Evolutionary conservation across 2,113 vertebrate species (phyloP).

Genomic region (Ophthalmolycus amberensis): DNA sequence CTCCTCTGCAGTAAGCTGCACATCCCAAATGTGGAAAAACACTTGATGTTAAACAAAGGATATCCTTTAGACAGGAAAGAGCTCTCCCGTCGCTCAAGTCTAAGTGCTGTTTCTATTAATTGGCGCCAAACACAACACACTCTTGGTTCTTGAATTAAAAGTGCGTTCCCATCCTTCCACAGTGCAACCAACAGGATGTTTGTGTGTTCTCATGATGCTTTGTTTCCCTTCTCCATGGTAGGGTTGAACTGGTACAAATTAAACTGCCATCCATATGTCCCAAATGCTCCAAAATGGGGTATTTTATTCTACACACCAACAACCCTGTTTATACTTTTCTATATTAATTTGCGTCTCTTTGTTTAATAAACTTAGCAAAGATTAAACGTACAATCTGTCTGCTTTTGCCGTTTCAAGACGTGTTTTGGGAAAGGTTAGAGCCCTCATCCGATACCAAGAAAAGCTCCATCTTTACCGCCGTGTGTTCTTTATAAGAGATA

Average conservation of each 20-base stretch:
- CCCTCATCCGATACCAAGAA: background rate
- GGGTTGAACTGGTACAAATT: background rate
- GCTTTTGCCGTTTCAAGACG: conserved; percentile 18
- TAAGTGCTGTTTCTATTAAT: conserved; percentile 71
- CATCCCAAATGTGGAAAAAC: conserved; percentile 74
- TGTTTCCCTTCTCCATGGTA: conserved; percentile 3
- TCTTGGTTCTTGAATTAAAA: conserved; percentile 50
- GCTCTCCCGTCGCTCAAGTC: conserved; percentile 46
- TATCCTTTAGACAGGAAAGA: conserved; percentile 76
- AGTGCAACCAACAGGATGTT: conserved; percentile 74
- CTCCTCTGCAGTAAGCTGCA: conserved; percentile 35
- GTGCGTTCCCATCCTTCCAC: conserved; percentile 49
- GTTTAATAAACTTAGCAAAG: conserved; percentile 38
- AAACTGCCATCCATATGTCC: background rate
- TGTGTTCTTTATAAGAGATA: conserved; percentile 2
- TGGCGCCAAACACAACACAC: conserved; percentile 67
- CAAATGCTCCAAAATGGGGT: background rate
- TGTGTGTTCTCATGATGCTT: conserved; percentile 51
- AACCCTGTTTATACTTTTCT: background rate
- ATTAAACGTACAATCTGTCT: conserved; percentile 28
- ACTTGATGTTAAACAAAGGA: conserved; percentile 83
- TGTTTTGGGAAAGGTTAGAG: conserved; percentile 13
- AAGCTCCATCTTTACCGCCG: background rate
- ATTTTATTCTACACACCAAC: background rate
- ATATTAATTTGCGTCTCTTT: conserved; percentile 2